phyloP scores from a whole-genome alignment of 1,140 invertebrate species.

The Drosophila melanica region DNA sequence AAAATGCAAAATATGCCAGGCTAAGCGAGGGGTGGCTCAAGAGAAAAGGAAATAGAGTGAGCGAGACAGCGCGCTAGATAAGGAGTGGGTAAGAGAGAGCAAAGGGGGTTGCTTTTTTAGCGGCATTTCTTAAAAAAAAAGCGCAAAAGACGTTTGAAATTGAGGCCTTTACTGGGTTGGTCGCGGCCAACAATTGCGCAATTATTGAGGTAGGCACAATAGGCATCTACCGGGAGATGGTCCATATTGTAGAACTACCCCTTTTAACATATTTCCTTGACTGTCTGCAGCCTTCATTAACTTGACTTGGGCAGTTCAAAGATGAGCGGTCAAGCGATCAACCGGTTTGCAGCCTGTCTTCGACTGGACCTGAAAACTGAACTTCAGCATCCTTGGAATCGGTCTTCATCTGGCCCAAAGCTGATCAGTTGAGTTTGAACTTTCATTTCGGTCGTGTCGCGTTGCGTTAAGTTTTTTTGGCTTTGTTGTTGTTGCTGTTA shows the following conservation, averaged over 20 bases:
- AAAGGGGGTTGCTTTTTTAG: neutral
- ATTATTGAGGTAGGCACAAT: constrained; percentile 77
- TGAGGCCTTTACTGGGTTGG: constrained; percentile 48
- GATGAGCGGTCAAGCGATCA: constrained; percentile 53
- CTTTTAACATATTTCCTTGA: constrained; percentile 1
- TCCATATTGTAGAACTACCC: constrained; percentile 28
- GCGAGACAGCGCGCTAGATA: neutral
- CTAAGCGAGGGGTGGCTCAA: constrained; percentile 46
- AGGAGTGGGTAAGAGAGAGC: neutral
- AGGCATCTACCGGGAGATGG: constrained; percentile 42
- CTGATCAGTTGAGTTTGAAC: constrained; percentile 79
- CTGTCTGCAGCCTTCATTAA: constrained; percentile 49
- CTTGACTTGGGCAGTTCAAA: constrained; percentile 69
- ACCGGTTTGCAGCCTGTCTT: constrained; percentile 77
- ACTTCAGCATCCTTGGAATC: constrained; percentile 59
- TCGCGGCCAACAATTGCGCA: constrained; percentile 50
- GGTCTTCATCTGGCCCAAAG: constrained; percentile 23
- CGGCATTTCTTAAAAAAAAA: constrained; percentile 34
- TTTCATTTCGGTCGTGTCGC: constrained; percentile 79
- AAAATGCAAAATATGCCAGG: constrained; percentile 45
- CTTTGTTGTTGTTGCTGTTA: constrained; percentile 47
- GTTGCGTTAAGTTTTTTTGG: constrained; percentile 48
- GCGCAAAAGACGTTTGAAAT: constrained; percentile 27
- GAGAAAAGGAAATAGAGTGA: neutral
- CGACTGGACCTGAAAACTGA: constrained; percentile 58